Conservation (phyloP, 30 jellyfish, hydroid and myxozoan genomes). For the Nemopilema nomurai region DNA sequence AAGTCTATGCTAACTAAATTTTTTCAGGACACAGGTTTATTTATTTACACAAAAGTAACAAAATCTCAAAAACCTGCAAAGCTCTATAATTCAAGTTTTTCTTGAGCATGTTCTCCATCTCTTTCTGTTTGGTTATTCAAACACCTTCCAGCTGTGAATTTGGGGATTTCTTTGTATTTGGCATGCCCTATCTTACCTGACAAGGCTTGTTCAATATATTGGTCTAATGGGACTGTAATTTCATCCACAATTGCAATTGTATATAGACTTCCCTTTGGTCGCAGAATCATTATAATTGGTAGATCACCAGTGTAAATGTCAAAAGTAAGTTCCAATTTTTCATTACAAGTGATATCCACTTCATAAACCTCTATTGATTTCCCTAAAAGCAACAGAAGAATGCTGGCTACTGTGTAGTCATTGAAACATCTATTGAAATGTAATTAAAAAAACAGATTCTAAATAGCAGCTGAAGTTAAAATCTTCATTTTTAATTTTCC, state of each 20-base stretch:
- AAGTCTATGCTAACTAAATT: too few relatives aligned
- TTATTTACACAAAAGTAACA: not conserved
- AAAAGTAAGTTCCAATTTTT: constrained; percentile 39
- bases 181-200: constrained; percentile 47
- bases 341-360: constrained; percentile 50
- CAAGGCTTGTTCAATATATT: constrained; percentile 29
- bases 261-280: constrained; percentile 37
- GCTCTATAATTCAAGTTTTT: not conserved
- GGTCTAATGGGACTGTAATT: constrained; percentile 13
- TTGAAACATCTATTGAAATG: too few relatives aligned
- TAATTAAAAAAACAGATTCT: too few relatives aligned
- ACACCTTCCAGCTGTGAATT: constrained; percentile 34
- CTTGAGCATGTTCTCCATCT: not conserved
- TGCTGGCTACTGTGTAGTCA: not conserved
- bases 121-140: not conserved
- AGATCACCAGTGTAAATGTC: constrained; percentile 47
- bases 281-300: constrained; percentile 30
- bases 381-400: constrained; percentile 7
- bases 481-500: too few relatives aligned
- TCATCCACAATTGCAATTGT: constrained; percentile 36
- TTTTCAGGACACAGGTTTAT: too few relatives aligned
- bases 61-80: too few relatives aligned
- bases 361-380: constrained; percentile 21
- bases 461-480: too few relatives aligned
- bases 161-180: constrained; percentile 28